phyloP scores from a whole-genome alignment of 2,113 vertebrate genomes.

The Trogon surrucura region DNA sequence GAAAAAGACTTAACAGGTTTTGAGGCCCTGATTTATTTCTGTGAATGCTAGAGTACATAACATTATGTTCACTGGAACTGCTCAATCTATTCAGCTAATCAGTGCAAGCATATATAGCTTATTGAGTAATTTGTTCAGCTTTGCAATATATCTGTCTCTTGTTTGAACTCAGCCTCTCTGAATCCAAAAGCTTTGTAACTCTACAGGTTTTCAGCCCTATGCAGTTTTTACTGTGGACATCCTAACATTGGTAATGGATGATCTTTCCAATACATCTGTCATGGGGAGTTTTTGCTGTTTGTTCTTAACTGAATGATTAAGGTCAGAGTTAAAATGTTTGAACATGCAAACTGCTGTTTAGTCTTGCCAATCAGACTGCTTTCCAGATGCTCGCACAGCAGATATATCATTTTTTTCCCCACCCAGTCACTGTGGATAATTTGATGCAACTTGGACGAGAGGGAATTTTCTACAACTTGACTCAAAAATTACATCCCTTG shows the following conservation, averaged over 20 bases:
- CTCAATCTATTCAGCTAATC: constrained; percentile 33
- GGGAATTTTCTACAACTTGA: constrained; percentile 22
- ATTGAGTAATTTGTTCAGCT: constrained; percentile 43
- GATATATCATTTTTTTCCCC: constrained; percentile 12
- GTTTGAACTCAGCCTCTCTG: constrained; percentile 6
- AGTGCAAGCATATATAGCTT: constrained; percentile 32
- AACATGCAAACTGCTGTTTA: constrained; percentile 1
- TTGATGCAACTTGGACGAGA: background rate
- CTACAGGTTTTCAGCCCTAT: background rate
- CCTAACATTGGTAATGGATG: background rate
- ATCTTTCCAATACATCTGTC: background rate
- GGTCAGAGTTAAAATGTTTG: constrained; percentile 8
- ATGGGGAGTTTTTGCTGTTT: background rate
- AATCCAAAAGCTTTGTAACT: background rate
- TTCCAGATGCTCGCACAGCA: constrained; percentile 51
- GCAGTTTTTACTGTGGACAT: background rate
- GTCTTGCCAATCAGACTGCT: constrained; percentile 15
- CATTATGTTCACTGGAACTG: background rate
- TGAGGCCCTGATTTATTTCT: constrained; percentile 50
- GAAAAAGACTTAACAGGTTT: constrained; percentile 55
- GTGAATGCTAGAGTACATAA: constrained; percentile 37
- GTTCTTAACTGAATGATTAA: background rate
- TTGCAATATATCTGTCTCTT: constrained; percentile 10
- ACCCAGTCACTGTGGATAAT: constrained; percentile 41
- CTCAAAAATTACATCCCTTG: background rate